Evolutionary conservation across 30 jellyfish, hydroid and myxozoan species (phyloP).

Genomic region (Hydractinia echinata): DNA sequence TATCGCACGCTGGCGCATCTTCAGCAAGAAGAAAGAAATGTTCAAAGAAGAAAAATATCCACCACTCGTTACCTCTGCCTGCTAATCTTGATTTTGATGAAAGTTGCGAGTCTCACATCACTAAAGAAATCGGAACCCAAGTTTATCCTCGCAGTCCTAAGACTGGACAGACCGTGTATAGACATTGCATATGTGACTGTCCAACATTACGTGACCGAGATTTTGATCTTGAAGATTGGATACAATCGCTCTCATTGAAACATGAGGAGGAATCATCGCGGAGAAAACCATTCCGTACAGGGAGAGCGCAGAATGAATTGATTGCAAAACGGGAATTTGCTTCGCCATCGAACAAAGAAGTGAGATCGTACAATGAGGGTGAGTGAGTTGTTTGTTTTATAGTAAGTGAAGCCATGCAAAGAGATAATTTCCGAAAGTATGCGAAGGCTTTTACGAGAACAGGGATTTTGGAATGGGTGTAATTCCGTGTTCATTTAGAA

Average conservation of each 20-base stretch:
- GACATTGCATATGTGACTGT: conserved; percentile 75
- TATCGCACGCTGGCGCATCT: no score
- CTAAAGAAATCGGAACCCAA: no score
- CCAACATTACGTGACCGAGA: conserved; percentile 42
- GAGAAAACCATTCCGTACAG: conserved; percentile 67
- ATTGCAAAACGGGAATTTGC: conserved; percentile 61
- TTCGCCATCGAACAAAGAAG: conserved; percentile 11
- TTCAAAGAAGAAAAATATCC: no score
- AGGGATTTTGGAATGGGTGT: not conserved
- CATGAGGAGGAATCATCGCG: not conserved
- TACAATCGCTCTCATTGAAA: conserved; percentile 34
- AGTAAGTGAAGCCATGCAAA: not conserved
- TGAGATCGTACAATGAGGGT: not conserved
- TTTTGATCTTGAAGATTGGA: conserved; percentile 37
- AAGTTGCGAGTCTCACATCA: no score
- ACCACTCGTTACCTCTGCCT: no score
- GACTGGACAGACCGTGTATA: not conserved
- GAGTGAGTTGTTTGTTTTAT: not conserved
- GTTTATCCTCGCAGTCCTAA: no score
- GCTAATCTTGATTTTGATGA: no score
- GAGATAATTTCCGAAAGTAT: not conserved
- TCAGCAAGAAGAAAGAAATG: no score
- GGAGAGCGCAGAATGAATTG: conserved; percentile 58
- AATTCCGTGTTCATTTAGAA: no score
- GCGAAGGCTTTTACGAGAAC: not conserved